Evolutionary conservation across 2,113 vertebrate species (phyloP).

Genomic region (Pollachius pollachius): DNA sequence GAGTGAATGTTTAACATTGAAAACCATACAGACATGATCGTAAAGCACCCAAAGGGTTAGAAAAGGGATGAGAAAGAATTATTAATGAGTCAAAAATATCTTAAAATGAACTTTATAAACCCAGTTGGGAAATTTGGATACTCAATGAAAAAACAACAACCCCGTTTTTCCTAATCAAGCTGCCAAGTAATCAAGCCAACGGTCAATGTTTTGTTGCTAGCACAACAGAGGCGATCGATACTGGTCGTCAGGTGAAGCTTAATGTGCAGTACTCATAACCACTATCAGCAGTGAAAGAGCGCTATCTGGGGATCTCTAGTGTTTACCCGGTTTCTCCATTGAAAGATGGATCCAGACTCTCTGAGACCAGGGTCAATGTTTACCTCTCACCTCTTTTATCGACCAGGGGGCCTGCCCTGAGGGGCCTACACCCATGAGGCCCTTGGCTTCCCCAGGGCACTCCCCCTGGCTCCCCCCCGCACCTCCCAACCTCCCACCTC

Average conservation of each 20-base stretch:
- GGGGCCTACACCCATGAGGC: constrained; percentile 22
- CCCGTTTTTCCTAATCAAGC: too few relatives aligned
- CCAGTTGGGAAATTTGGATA: too few relatives aligned
- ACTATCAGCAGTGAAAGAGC: constrained; percentile 46
- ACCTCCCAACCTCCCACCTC: background rate
- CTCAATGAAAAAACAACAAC: too few relatives aligned
- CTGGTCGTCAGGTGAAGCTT: background rate
- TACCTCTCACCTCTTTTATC: constrained; percentile 70
- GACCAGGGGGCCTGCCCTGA: constrained; percentile 28
- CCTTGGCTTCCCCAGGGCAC: constrained; percentile 2
- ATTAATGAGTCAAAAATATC: too few relatives aligned
- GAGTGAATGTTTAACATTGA: too few relatives aligned
- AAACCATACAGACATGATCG: too few relatives aligned
- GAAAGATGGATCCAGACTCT: constrained; percentile 60
- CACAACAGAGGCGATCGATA: background rate
- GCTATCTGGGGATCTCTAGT: constrained; percentile 50
- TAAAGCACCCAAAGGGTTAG: too few relatives aligned
- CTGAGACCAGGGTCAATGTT: constrained; percentile 57
- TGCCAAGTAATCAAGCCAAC: background rate
- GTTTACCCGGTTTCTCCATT: constrained; percentile 59
- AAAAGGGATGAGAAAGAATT: too few relatives aligned
- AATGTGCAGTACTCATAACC: constrained; percentile 17
- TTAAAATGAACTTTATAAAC: too few relatives aligned
- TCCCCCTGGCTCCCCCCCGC: background rate
- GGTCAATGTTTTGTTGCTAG: background rate